Base-by-base conservation (phyloP, 2,797 vertebrate species). In the Gambelia wislizenii region DNA sequence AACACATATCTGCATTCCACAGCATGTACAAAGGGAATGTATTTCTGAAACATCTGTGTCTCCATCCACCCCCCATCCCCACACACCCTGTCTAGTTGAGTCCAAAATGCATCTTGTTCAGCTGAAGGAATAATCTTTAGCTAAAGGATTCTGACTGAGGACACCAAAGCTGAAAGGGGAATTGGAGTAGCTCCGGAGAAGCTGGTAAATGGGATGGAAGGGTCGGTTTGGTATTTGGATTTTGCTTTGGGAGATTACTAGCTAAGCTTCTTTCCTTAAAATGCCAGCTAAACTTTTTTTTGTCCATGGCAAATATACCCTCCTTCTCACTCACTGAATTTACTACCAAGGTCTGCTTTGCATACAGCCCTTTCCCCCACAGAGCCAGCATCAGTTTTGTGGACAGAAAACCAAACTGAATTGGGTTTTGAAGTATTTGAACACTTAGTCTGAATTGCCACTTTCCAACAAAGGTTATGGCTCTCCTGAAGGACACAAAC, bases 171-270 rank as follows among this genome's bases (percentile, higher is more conserved):
- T 67, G 39, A 77, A 67, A 61, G 67, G 27, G 54, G 75, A 86
- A 78, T 47, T 64, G 76, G 64, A 79, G 75, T 1, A 86, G 85
- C 33, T 78, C 1, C 0, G 0, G 72, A 78, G 86, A 89, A 87
- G 2, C 0, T 0, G 61, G 87, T 67, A 87, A 42, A 56, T 89
- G 49, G 82, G 75, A 84, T 52, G 86, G 6, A 14, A 75, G 10
- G 13, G 20, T 25, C 75, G 42, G 4, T 44, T 83, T 9, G 0
- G 0, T 44, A 44, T 39, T 13, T 90, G 72, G 88, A 33, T 77
- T 22, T 81, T 87, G 18, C 22, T 69, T 79, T 33, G 14, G 10
- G 13, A 42, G 9, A 90, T 87, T 92, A 90, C 89, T 85, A 14
- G 47, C 2, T 92, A 75, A 90, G 82, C 36, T 8, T 8, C 64